Evolutionary conservation across 2,888 invertebrate genomes (phyloP), one percentile per base, ranked within the genome.

Genomic region (Encarsia formosa): DNA sequence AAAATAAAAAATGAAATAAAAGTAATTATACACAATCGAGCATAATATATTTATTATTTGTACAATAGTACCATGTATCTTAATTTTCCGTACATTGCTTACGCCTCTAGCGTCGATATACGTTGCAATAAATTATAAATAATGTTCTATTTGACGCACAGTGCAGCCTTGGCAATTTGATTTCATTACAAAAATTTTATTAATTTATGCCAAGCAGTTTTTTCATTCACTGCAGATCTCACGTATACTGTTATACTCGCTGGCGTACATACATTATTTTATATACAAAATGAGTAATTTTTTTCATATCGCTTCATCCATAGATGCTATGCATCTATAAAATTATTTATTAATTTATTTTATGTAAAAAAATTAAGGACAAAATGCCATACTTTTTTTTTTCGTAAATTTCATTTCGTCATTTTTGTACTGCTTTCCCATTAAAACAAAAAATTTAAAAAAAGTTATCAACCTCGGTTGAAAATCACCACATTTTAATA

Each of bases 121-220:
- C 63, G 20, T 47, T 50, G 64, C 63, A 72, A 69, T 71, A 71
- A 70, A 71, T 71, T 71, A 69, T 69, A 70, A 60, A 59, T 60
- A 62, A 58, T 55, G 50, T 57, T 59, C 57, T 60, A 62, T 49
- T 55, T 29, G 49, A 40, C 45, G 40, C 35, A 34, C 15, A 29
- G 31, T 50, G 24, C 40, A 48, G 26, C 41, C 24, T 49, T 29
- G 40, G 37, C 37, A 46, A 54, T 46, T 49, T 49, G 18, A 35
- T 15, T 11, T 31, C 39, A 42, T 24, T 16, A 37, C 38, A 38
- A 34, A 38, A 6, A 24, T 32, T 16, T 38, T 20, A 32, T 40
- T 44, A 23, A 39, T 54, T 13, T 34, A 26, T 16, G 15, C 18
- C 18, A 35, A 26, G 2, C 4, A 26, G 13, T 29, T 35, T 13